Conservation (phyloP, 2,888 invertebrate genomes). For the Mantis religiosa region DNA sequence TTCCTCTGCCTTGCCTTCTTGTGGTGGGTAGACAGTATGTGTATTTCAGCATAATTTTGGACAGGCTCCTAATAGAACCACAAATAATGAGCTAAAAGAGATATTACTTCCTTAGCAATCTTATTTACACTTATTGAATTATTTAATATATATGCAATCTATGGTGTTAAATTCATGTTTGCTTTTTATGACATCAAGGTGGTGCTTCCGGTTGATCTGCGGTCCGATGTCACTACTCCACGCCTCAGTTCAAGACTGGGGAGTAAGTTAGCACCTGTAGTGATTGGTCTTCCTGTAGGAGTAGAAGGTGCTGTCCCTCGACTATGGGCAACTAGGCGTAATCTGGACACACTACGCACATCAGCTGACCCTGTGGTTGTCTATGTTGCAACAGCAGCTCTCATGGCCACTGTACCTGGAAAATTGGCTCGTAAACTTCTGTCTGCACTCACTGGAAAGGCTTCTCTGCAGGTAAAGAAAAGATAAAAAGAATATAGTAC, state of each 20-base stretch:
- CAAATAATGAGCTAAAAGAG: no score
- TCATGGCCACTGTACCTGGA: conserved; percentile 37
- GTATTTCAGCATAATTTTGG: no score
- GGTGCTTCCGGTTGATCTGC: conserved; percentile 42
- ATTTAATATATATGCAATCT: no score
- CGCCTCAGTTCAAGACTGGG: conserved; percentile 39
- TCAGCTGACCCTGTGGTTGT: conserved; percentile 51
- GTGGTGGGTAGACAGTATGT: no score
- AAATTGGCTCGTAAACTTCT: conserved; percentile 35
- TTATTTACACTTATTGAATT: no score
- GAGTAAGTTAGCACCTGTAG: conserved; percentile 41
- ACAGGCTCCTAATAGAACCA: no score
- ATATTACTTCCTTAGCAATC: no score
- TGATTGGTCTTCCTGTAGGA: conserved; percentile 48
- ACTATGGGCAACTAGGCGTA: conserved; percentile 52
- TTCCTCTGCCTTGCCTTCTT: no score
- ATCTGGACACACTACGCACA: conserved; percentile 46
- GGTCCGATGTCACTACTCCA: conserved; percentile 28
- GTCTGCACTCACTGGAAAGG: conserved; percentile 30
- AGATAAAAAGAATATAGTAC: background rate
- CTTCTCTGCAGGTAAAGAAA: conserved; percentile 25
- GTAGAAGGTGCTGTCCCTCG: conserved; percentile 56
- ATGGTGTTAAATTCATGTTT: background rate
- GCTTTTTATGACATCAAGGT: conserved; percentile 32
- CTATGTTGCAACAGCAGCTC: conserved; percentile 46